Base-by-base conservation (phyloP, 2,888 invertebrate genomes). In the Odontocolon sp. region DNA sequence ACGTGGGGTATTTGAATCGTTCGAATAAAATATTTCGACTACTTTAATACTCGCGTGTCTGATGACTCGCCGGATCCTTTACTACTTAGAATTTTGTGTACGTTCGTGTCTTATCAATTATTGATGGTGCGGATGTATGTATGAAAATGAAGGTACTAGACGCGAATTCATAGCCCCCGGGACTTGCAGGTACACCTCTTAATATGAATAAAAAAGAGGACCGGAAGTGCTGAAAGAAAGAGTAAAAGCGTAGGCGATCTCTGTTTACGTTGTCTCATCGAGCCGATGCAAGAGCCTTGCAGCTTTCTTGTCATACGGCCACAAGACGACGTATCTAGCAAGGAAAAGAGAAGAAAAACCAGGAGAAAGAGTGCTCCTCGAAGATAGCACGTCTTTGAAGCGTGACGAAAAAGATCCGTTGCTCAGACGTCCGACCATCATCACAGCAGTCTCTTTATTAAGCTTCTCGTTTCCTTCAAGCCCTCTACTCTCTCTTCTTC, bases 381-480 rank as follows among this genome's bases (percentile, higher is more conserved):
- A 67, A 73, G 67, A 61, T 73, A 56, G 54, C 36, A 26, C 23
- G 4, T 52, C 54, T 67, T 54, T 59, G 52, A 61, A 59, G 33
- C 59, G 26, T n/a, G 57, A n/a, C 54, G 28, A 61, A 59, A 73
- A 59, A 73, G 33, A 61, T 67, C 26, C 42, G 61, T 56, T 68
- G 54, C 54, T 63, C 47, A 38, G 57, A 67, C 52, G 42, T 59
- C 36, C 16, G 28, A 38, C 54, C 54, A 9, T 52, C 28, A 33
- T 45, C 23, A 3, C 3, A 3, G 18, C 9, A 9, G 16, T 56
- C 23, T 67, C 14, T 42, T 59, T 47, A 42, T 42, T 47, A 66
- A 73, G 72, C 67, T 67, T 73, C 42, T n/a, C n/a, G n/a, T n/a
- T n/a, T n/a, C n/a, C n/a, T n/a, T n/a, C n/a, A n/a, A n/a, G n/a